Evolutionary conservation across 2,797 vertebrate species (phyloP).

Genomic region (Sternotherus odoratus): DNA sequence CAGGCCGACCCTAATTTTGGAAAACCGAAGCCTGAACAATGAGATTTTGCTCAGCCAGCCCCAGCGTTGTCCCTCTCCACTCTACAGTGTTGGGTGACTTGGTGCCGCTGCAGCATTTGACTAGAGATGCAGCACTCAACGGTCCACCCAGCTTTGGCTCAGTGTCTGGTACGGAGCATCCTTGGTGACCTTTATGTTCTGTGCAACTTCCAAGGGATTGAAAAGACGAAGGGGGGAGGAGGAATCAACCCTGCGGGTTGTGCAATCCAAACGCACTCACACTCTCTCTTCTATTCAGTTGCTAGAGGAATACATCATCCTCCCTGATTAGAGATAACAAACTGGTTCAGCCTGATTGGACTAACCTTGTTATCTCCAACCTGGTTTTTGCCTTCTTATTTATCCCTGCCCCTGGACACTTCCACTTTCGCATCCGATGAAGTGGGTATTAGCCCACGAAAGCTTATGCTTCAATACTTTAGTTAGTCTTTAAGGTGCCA

Average conservation of each 20-base stretch:
- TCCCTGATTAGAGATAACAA: no score
- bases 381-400: no score
- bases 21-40: background rate
- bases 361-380: no score
- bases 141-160: no score
- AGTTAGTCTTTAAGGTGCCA: no score
- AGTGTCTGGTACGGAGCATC: background rate
- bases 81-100: background rate
- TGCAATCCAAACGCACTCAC: background rate
- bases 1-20: rapidly evolving
- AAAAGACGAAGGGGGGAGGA: background rate
- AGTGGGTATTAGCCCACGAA: no score
- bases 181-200: background rate
- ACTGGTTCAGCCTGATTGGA: no score
- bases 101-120: background rate
- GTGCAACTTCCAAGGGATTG: background rate
- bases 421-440: no score
- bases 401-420: no score
- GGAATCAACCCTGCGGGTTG: background rate
- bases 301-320: no score
- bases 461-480: no score
- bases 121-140: background rate
- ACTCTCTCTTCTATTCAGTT: no score
- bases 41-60: background rate
- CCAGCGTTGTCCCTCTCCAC: background rate